A percentile compares a stretch with the other conserved stretches of the same genome.
Evolutionary conservation across 2,888 invertebrate species (phyloP).

Genomic region (Nymphalis c-album): DNA sequence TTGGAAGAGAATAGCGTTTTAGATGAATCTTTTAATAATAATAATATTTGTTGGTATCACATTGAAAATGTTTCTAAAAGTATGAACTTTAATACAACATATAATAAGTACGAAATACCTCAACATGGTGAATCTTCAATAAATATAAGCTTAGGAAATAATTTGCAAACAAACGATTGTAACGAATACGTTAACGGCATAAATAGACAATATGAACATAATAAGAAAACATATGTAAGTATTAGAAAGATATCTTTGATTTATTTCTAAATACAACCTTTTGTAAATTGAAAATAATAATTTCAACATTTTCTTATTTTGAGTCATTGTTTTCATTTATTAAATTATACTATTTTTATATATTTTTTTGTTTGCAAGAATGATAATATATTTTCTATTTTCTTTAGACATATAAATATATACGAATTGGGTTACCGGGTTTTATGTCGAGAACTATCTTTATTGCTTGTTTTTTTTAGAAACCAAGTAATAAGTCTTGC

Average conservation of each 20-base stretch:
- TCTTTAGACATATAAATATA: neutral
- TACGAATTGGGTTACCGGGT: neutral
- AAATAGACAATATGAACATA: constrained; percentile 6
- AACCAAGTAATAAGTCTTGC: neutral
- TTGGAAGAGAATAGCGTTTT: neutral
- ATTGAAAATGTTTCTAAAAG: constrained; percentile 12
- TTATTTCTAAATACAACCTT: neutral
- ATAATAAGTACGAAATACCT: neutral
- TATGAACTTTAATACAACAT: constrained; percentile 3
- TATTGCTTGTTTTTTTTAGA: neutral
- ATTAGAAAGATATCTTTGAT: neutral
- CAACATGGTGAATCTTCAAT: neutral
- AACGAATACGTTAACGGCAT: neutral
- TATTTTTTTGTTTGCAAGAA: too few relatives aligned
- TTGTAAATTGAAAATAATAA: constrained; percentile 8
- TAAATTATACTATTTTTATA: too few relatives aligned
- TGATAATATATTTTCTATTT: too few relatives aligned
- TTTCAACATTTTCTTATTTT: neutral
- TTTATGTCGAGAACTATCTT: neutral
- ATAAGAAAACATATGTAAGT: constrained; percentile 7
- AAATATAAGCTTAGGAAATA: neutral
- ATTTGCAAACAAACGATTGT: neutral
- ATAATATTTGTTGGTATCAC: constrained; percentile 20
- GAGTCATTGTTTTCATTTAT: too few relatives aligned
- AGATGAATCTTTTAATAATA: neutral